These are phyloP conservation scores for Catharus ustulatus DNA, from an alignment of 2,797 vertebrate genomes.

Conservation along the genomic window DNA sequence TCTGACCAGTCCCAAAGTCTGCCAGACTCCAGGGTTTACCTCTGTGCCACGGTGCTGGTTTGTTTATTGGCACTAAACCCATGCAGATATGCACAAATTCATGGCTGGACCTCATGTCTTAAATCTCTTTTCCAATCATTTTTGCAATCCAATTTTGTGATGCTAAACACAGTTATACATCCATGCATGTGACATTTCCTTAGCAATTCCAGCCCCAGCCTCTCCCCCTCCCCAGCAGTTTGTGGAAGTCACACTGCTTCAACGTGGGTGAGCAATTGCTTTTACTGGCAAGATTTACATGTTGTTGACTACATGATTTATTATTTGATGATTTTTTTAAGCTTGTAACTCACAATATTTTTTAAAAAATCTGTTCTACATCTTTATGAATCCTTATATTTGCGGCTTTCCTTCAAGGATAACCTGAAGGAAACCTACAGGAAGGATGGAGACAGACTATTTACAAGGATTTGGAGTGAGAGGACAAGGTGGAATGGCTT, in stretches of 20 bases:
- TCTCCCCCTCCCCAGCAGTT: not conserved
- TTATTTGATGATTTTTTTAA: not conserved
- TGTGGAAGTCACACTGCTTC: not conserved
- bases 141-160: too few relatives aligned
- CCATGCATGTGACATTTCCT: not conserved
- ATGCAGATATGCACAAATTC: not conserved
- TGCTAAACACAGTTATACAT: not conserved
- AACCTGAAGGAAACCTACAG: not conserved
- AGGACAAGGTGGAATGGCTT: not conserved
- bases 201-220: not conserved
- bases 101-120: not conserved
- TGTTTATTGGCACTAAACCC: not conserved
- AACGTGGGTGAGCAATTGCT: not conserved
- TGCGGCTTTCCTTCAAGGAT: not conserved
- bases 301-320: not conserved
- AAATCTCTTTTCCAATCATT: not conserved
- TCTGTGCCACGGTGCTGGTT: not conserved
- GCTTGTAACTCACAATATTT: not conserved
- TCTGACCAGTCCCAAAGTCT: not conserved
- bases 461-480: not conserved
- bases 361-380: not conserved
- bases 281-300: not conserved
- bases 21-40: not conserved
- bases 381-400: not conserved
- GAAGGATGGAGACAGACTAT: not conserved